These are phyloP conservation scores for Azemiops feae DNA, from an alignment of 2,113 vertebrate genomes.

Conservation along the genomic window DNA sequence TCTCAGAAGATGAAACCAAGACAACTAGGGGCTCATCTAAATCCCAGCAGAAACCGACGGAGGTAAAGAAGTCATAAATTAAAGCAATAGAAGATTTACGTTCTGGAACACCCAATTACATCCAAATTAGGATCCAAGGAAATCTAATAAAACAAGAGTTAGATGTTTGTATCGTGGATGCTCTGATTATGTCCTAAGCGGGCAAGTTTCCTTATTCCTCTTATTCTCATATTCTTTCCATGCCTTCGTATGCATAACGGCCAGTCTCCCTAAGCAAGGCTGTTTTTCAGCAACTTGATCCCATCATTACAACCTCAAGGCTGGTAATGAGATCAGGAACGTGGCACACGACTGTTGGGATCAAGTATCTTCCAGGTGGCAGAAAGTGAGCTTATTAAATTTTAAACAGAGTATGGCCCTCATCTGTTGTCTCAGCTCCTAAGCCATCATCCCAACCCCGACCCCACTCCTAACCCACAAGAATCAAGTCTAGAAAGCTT, in stretches of 20 bases:
- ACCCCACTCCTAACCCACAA: not conserved
- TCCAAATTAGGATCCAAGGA: not conserved
- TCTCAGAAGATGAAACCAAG: rapidly evolving
- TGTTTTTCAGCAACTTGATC: conserved; percentile 42
- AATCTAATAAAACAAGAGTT: not conserved
- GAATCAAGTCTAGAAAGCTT: not conserved
- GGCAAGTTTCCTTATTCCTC: rapidly evolving
- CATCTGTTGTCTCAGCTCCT: not conserved
- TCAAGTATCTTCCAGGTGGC: conserved; percentile 41
- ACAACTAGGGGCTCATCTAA: too few species aligned
- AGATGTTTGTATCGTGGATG: not conserved
- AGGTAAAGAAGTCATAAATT: not conserved
- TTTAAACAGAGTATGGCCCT: conserved; percentile 46
- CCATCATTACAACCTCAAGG: conserved; percentile 66
- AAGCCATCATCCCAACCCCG: not conserved
- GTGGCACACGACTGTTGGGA: not conserved
- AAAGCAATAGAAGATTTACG: too few species aligned
- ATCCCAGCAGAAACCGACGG: rapidly evolving
- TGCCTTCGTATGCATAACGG: not conserved
- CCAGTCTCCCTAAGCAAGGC: not conserved
- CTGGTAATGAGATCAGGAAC: conserved; percentile 47
- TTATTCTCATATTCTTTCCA: rapidly evolving
- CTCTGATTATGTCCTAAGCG: not conserved
- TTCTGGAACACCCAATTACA: not conserved
- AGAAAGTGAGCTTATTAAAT: conserved; percentile 54